Evolutionary conservation across 1,140 invertebrate genomes (phyloP).

Genomic region (Dysdera silvatica): DNA sequence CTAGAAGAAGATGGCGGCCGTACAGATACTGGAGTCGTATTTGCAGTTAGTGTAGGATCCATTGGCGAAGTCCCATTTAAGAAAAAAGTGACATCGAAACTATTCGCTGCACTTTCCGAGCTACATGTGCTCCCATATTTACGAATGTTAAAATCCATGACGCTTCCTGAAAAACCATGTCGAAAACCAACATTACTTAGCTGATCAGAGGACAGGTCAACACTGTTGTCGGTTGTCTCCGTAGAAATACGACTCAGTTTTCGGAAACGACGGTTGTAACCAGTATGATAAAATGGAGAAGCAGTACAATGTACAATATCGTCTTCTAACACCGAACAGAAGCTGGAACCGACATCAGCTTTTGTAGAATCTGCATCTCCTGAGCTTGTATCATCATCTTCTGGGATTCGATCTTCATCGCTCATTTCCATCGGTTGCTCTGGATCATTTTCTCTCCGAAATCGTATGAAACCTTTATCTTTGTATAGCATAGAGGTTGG

Average conservation of each 20-base stretch:
- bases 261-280: conserved; percentile 21
- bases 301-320: conserved; percentile 25
- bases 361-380: conserved; percentile 31
- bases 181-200: conserved; percentile 21
- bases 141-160: conserved; percentile 20
- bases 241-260: conserved; percentile 25
- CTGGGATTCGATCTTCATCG: conserved; percentile 17
- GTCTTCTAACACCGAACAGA: conserved; percentile 27
- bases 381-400: conserved; percentile 24
- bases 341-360: conserved; percentile 29
- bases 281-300: conserved; percentile 31
- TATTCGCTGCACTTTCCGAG: conserved; percentile 41
- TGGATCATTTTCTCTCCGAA: conserved; percentile 50
- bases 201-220: conserved; percentile 29
- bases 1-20: conserved; percentile 13
- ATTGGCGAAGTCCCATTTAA: conserved; percentile 22
- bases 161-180: conserved; percentile 20
- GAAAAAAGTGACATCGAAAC: conserved; percentile 38
- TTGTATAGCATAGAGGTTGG: conserved; percentile 66
- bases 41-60: conserved; percentile 17
- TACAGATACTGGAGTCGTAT: conserved; percentile 17
- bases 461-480: conserved; percentile 74
- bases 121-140: conserved; percentile 39
- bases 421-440: conserved; percentile 35
- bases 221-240: conserved; percentile 30